Conservation (phyloP, 2,797 vertebrate species). For the Crocodylus rhombifer region DNA sequence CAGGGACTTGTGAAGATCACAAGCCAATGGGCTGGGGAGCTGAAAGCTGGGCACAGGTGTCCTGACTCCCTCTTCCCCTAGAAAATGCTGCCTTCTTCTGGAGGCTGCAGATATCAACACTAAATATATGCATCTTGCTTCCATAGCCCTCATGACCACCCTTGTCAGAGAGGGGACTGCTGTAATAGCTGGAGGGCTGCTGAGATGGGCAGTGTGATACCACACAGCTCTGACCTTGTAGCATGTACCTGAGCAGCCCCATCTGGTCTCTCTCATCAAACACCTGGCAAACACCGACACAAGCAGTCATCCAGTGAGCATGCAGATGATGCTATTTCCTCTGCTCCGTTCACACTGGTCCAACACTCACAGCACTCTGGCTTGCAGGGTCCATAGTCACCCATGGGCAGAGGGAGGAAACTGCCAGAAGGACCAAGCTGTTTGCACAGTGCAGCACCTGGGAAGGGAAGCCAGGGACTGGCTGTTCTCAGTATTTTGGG, state of each 20-base stretch:
- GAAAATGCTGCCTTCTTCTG: accelerated
- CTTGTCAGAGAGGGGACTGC: background rate
- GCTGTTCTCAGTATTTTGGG: accelerated
- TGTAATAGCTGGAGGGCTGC: background rate
- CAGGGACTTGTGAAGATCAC: background rate
- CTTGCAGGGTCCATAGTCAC: accelerated
- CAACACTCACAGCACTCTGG: background rate
- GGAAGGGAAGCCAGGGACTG: accelerated
- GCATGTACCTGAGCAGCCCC: background rate
- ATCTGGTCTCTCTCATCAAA: background rate
- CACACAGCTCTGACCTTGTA: background rate
- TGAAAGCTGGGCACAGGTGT: background rate
- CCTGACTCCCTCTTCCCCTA: background rate
- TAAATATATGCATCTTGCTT: accelerated
- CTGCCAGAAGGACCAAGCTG: background rate
- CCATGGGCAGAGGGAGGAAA: accelerated
- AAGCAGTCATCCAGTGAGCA: background rate
- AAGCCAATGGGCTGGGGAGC: background rate
- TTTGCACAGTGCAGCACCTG: accelerated
- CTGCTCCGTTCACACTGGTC: accelerated
- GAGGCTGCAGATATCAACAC: background rate
- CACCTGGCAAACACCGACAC: background rate
- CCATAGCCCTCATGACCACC: background rate
- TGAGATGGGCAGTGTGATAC: background rate
- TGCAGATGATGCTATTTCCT: background rate